These are phyloP conservation scores for Tursiops truncatus DNA, from an alignment of 2,113 vertebrate genomes.

Conservation along the genomic window DNA sequence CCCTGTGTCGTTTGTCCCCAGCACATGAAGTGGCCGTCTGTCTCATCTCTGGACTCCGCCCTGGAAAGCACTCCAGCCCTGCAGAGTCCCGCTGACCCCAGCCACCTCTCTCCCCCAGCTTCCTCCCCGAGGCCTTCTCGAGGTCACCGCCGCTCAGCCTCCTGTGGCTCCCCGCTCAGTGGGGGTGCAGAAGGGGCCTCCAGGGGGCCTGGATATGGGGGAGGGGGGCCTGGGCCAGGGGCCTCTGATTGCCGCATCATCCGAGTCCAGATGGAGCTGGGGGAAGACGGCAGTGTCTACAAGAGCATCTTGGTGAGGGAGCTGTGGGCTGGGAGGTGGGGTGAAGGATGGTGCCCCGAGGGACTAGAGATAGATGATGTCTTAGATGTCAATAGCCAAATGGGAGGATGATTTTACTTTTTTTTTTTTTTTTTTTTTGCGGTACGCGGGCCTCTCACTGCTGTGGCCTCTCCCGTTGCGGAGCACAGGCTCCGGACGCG, in stretches of 20 bases:
- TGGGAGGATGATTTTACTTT: background rate
- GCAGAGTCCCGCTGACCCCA: conserved; percentile 70
- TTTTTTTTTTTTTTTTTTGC: too few species aligned
- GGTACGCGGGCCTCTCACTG: too few species aligned
- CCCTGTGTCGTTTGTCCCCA: conserved; percentile 64
- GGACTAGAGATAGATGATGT: background rate
- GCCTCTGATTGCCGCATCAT: conserved; percentile 88
- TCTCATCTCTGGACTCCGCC: conserved; percentile 90
- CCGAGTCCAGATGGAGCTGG: conserved; percentile 90
- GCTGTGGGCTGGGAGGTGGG: background rate
- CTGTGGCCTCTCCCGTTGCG: too few species aligned
- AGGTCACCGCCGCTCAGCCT: conserved; percentile 93
- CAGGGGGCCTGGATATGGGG: conserved; percentile 79
- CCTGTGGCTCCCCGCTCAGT: conserved; percentile 87
- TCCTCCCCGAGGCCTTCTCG: conserved; percentile 82
- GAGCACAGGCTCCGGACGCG: too few species aligned
- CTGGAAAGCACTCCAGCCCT: conserved; percentile 74
- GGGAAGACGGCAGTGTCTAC: conserved; percentile 91
- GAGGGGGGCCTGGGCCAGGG: conserved; percentile 79
- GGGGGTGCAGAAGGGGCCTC: conserved; percentile 76
- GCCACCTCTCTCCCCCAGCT: conserved; percentile 78
- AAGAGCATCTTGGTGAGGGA: conserved; percentile 92
- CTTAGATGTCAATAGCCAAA: background rate
- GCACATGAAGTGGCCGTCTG: conserved; percentile 92
- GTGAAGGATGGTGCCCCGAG: background rate